Base-by-base conservation (phyloP, 2,113 vertebrate genomes). In the Eira barbara region DNA sequence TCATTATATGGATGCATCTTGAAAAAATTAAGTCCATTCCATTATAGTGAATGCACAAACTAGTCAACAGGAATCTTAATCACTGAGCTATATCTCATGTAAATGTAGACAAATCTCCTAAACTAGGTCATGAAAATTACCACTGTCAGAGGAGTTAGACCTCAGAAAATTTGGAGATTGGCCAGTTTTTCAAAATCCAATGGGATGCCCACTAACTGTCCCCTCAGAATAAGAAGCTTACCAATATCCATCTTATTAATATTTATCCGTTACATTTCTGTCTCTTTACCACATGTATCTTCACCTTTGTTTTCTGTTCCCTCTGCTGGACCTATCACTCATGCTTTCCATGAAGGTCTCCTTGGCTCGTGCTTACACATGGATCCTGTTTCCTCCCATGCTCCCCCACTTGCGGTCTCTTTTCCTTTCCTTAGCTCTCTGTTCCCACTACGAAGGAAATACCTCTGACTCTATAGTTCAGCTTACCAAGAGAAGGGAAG, bases 1-100 rank as follows among this genome's bases (percentile, higher is more conserved):
- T 91, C 34, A 74, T 83, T 81, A 47, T 86, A 25, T 23, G 49
- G 13, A 6, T 81, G 49, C 25, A 59, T 76, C 20, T 65, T 82
- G 74, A 94, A 95, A 96, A 87, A 87, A 27, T 80, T 45, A 86
- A 92, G 45, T 65, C n/a, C 12, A 74, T 76, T 94, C 57, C 25
- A 78, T 55, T 52, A 47, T 27, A 76, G 39, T 13, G 39, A 73
- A 52, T 42, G 31, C 34, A 67, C 13, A 71, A 89, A 89, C 45
- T 94, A 61, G 34, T 10, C 47, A 86, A 86, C 20, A 65, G 45
- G 52, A 57, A 47, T 86, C 52, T 90, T 90, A 73, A 57, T 82
- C 74, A 45, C 36, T 42, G 67, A 31, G 12, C 29, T 87, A 1
- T 87, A 45, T 57, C 45, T 87, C 67, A 57, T 27, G 31, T 18